Evolutionary conservation across 2,113 vertebrate species (phyloP).

Genomic region (Tetrao urogallus): DNA sequence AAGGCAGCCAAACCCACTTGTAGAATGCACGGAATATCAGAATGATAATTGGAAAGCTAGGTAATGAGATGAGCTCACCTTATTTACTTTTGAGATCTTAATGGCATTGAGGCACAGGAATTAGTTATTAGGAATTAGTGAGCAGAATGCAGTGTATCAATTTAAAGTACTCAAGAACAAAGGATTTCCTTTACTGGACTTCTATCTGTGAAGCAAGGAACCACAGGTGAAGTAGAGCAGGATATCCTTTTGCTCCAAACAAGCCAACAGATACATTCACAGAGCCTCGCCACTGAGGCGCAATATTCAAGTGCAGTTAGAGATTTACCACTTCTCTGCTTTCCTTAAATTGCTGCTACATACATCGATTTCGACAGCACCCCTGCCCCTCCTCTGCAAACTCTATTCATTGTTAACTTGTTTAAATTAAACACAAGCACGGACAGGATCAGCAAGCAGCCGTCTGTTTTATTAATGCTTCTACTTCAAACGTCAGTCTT

Average conservation of each 20-base stretch:
- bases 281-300: not conserved
- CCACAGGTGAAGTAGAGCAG: not conserved
- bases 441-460: conserved; percentile 59
- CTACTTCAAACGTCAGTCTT: conserved; percentile 67
- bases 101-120: not conserved
- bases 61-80: not conserved
- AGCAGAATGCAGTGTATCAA: not conserved
- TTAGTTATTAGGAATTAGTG: not conserved
- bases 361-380: conserved; percentile 43
- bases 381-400: conserved; percentile 28
- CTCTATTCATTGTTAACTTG: conserved; percentile 35
- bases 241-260: not conserved
- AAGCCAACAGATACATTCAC: not conserved
- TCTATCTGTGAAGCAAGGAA: not conserved
- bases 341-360: conserved; percentile 50
- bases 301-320: not conserved
- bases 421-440: conserved; percentile 69
- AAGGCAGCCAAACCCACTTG: not conserved
- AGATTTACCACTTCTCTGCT: conserved; percentile 58
- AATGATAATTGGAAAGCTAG: not conserved
- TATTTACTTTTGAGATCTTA: not conserved
- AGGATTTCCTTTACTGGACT: not conserved
- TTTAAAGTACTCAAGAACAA: not conserved
- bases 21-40: not conserved
- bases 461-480: conserved; percentile 66